A percentile compares a stretch with the other conserved stretches of the same genome.
Evolutionary conservation across 2,113 vertebrate species (phyloP).

Genomic region (Arizona elegans): DNA sequence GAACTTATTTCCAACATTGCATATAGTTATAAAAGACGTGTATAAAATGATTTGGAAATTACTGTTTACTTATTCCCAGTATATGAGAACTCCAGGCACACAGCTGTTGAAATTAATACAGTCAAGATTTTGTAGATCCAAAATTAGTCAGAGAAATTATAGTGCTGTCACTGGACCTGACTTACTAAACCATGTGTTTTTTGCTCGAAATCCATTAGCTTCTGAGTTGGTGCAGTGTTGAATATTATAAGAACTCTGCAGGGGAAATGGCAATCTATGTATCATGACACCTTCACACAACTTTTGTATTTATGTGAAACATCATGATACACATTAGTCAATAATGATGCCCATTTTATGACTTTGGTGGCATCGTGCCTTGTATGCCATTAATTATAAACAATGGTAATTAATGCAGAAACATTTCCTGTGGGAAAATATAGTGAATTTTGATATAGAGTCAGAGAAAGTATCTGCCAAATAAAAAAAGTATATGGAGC

Average conservation of each 20-base stretch:
- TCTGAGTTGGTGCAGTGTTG: neutral
- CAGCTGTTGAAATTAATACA: neutral
- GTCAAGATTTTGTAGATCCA: neutral
- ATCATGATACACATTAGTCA: neutral
- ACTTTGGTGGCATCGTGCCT: neutral
- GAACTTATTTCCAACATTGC: neutral
- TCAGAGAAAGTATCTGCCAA: neutral
- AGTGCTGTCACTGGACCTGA: neutral
- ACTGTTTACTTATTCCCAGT: neutral
- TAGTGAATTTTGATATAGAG: neutral
- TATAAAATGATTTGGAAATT: conserved; percentile 4
- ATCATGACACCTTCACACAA: neutral
- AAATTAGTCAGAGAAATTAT: neutral
- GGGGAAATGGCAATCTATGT: neutral
- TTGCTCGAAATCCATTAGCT: neutral
- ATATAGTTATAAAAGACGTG: neutral
- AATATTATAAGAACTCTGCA: neutral
- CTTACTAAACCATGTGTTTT: neutral
- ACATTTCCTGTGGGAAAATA: neutral
- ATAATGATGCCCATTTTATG: neutral
- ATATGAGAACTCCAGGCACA: neutral
- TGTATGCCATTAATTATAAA: neutral
- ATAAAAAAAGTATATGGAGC: no score
- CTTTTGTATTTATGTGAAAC: neutral
- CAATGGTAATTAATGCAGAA: neutral